Base-by-base conservation (phyloP, 2,888 invertebrate genomes). In the Zaprionus lineosus region DNA sequence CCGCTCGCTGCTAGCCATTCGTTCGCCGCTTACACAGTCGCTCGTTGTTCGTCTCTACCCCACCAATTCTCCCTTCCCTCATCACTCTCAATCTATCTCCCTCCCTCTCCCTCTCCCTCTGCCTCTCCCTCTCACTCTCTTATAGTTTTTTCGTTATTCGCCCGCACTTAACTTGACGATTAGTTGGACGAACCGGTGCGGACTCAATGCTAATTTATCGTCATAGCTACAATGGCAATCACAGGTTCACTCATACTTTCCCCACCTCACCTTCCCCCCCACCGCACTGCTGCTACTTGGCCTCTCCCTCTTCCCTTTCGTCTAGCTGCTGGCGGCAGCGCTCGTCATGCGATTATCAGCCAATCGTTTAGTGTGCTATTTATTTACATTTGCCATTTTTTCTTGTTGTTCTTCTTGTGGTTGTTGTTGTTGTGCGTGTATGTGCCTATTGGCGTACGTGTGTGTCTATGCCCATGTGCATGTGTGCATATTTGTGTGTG, bases 331-430 rank as follows among this genome's bases (percentile, higher is more conserved):
- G 46, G 57, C 70, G 46, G 59, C 51, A 60, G 56, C 59, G 53
- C 70, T 78, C 78, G 78, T 78, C 78, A 78, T 78, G 78, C 78
- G 84, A 78, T 78, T 78, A 78, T 78, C 78, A 78, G 78, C 74
- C 78, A 84, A 84, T 78, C 82, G 78, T 83, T 84, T 78, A 77
- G 84, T 84, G 74, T 62, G 84, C 67, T 73, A 76, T 81, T 68
- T 69, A 78, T 78, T 84, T 75, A 76, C 83, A 72, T 75, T 73
- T 66, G 61, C 62, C 50, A 67, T 70, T 63, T 50, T 29, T n/a
- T n/a, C n/a, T 29, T n/a, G 39, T 28, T 41, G 34, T n/a, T n/a
- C n/a, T n/a, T n/a, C n/a, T 2, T 44, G 37, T n/a, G n/a, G 48
- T 56, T 75, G 52, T 50, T 53, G 46, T 39, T 34, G 46, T 50